A percentile compares a stretch with the other conserved stretches of the same genome.
phyloP scores from a whole-genome alignment of 2,113 vertebrate species.

The Microtus pennsylvanicus region DNA sequence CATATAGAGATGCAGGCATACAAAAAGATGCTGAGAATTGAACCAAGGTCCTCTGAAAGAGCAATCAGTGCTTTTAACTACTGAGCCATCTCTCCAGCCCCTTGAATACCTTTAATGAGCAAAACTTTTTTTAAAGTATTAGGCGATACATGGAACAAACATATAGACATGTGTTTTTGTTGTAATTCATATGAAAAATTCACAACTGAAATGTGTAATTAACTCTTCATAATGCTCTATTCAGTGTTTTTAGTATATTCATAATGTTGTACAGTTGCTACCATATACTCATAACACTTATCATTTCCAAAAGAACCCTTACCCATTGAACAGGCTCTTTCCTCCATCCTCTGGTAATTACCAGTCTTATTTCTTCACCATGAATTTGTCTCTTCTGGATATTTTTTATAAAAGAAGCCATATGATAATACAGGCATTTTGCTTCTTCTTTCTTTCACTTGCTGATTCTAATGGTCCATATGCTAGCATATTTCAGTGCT shows the following conservation, averaged over 20 bases:
- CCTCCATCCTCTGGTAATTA: neutral
- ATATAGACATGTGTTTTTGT: neutral
- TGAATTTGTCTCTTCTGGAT: neutral
- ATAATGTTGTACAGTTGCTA: neutral
- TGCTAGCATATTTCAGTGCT: slow-evolving; percentile 7
- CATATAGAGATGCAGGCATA: neutral
- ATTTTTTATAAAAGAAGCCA: slow-evolving; percentile 7
- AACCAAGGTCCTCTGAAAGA: neutral
- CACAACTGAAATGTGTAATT: slow-evolving; percentile 21
- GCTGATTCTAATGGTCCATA: neutral
- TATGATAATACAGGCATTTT: neutral
- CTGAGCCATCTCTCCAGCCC: too few species aligned
- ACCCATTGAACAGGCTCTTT: neutral
- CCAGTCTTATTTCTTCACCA: neutral
- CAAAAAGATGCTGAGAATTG: neutral
- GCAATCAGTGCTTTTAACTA: neutral
- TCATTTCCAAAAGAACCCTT: neutral
- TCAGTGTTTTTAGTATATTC: slow-evolving; percentile 16
- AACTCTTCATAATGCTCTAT: neutral
- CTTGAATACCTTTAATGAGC: neutral
- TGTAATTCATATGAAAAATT: slow-evolving; percentile 21
- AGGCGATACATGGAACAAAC: neutral
- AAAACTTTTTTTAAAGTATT: neutral
- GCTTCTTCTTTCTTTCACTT: slow-evolving; percentile 32
- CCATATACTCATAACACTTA: neutral